Evolutionary conservation across 2,888 invertebrate species (phyloP).

Genomic region (Yponomeuta sedellus): DNA sequence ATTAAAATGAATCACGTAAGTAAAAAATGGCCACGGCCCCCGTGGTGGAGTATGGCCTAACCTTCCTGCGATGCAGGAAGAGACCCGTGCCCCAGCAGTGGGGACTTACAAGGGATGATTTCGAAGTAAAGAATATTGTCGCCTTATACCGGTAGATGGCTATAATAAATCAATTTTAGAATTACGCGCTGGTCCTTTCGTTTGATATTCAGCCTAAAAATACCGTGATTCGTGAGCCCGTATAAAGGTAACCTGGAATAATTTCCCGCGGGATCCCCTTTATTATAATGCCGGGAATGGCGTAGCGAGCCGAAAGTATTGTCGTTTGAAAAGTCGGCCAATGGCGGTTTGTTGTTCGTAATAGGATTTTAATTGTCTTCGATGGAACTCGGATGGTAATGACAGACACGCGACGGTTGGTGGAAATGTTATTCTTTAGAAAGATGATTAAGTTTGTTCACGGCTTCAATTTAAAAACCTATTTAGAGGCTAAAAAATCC

Average conservation of each 20-base stretch:
- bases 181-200: background rate
- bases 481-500: too few species aligned
- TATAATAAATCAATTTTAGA: too few species aligned
- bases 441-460: background rate
- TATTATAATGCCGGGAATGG: conserved; percentile 1
- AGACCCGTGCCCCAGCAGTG: too few species aligned
- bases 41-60: too few species aligned
- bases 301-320: background rate
- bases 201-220: background rate
- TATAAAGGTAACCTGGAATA: background rate
- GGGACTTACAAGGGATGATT: too few species aligned
- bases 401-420: background rate
- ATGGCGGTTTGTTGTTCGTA: background rate
- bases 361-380: background rate
- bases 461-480: too few species aligned
- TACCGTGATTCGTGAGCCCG: background rate
- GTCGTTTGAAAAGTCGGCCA: background rate
- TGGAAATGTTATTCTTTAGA: background rate
- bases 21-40: too few species aligned
- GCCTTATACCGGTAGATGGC: too few species aligned
- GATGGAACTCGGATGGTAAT: background rate
- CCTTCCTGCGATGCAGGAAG: too few species aligned
- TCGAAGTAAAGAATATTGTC: too few species aligned
- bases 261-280: background rate
- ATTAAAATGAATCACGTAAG: too few species aligned